Conservation (phyloP, 2,797 vertebrate genomes). For the Pseudochromis fuscus region DNA sequence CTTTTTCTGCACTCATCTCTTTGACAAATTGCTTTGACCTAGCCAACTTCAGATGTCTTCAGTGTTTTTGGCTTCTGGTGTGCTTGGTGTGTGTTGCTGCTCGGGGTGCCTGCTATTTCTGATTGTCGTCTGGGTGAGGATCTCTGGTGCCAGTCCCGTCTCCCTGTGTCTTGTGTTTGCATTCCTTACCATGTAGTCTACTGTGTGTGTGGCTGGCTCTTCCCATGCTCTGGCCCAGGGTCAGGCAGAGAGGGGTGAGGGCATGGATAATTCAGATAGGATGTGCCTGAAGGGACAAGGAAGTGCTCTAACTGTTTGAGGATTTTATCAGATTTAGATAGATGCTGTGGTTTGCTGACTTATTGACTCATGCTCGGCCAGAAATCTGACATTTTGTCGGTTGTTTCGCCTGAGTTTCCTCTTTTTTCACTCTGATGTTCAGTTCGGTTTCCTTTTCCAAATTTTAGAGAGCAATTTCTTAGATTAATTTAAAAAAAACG, state of each 20-base stretch:
- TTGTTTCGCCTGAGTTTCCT: not conserved
- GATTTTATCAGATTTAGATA: conserved; percentile 38
- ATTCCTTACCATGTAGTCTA: conserved; percentile 62
- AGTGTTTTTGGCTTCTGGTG: not conserved
- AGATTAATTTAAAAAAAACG: not conserved
- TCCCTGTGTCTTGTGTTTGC: conserved; percentile 56
- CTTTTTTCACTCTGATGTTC: not conserved
- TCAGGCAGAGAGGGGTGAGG: conserved; percentile 44
- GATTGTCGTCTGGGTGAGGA: conserved; percentile 61
- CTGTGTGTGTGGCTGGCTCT: conserved; percentile 65
- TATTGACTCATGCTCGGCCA: not conserved
- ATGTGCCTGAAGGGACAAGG: conserved; percentile 57
- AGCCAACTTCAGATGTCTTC: conserved; percentile 31
- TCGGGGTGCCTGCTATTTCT: conserved; percentile 46
- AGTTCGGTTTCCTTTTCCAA: too few species aligned
- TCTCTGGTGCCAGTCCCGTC: conserved; percentile 61
- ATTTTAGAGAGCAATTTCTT: too few species aligned
- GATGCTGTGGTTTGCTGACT: conserved; percentile 19
- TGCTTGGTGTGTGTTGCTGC: conserved; percentile 21
- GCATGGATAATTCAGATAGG: conserved; percentile 63
- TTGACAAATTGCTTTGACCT: conserved; percentile 62
- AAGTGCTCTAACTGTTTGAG: conserved; percentile 43
- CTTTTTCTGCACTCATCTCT: conserved; percentile 48
- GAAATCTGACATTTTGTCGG: not conserved
- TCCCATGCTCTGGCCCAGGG: conserved; percentile 65